phyloP scores from a whole-genome alignment of 2,797 vertebrate species.

The Oreochromis mossambicus region DNA sequence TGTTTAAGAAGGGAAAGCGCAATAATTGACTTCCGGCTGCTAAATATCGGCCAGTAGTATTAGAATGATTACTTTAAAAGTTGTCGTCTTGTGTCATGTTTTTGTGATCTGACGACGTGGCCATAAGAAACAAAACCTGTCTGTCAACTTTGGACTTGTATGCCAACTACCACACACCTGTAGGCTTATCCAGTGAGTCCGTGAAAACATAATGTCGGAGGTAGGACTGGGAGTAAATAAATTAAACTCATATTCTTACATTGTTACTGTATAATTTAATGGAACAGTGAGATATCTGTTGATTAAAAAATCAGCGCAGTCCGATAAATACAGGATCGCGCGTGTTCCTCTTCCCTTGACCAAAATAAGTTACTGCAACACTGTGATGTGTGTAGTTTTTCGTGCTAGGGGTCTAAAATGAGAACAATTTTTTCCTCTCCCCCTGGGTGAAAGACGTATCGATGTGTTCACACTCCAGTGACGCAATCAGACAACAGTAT shows the following conservation, averaged over 20 bases:
- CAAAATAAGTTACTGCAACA: neutral
- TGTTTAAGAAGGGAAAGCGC: neutral
- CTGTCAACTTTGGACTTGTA: neutral
- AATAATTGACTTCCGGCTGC: neutral
- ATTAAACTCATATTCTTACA: neutral
- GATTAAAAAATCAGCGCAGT: neutral
- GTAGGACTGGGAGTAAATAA: neutral
- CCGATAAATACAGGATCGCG: neutral
- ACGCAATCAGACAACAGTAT: neutral
- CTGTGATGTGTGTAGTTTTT: neutral
- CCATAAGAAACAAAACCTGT: neutral
- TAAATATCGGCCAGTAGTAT: neutral
- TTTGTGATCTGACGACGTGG: neutral
- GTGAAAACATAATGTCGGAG: neutral
- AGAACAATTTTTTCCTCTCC: accelerated
- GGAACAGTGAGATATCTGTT: neutral
- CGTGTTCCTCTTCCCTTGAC: neutral
- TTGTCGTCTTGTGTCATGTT: neutral
- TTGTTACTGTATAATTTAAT: neutral
- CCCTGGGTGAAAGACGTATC: neutral
- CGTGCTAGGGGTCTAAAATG: neutral
- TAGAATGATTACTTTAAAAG: neutral
- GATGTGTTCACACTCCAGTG: neutral
- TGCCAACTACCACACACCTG: neutral
- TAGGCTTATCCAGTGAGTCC: neutral